Percentiles rank a stretch among this genome's conserved stretches.
These are phyloP conservation scores for Tragelaphus scriptus DNA, from an alignment of 2,113 vertebrate genomes.

Conservation along the genomic window DNA sequence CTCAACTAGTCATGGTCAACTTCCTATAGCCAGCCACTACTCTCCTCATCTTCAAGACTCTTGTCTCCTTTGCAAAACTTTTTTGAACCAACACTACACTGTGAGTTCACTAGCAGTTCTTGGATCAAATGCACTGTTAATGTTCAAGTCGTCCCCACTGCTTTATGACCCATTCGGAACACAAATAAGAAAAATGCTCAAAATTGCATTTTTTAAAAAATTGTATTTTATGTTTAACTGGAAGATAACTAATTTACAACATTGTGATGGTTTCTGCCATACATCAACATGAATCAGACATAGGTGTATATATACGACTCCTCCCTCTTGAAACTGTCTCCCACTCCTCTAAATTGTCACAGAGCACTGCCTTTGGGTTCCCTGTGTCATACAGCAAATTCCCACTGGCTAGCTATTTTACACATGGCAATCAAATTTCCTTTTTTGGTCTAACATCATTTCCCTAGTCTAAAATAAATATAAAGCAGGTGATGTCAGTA, in stretches of 20 bases:
- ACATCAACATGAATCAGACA: neutral
- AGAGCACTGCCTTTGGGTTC: neutral
- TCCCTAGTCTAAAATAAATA: neutral
- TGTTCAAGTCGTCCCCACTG: neutral
- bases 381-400: neutral
- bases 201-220: neutral
- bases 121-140: neutral
- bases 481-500: neutral
- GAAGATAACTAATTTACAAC: neutral
- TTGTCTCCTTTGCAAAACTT: neutral
- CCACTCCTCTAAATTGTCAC: neutral
- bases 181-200: neutral
- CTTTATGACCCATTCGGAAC: neutral
- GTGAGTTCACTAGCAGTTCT: neutral
- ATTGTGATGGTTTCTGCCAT: neutral
- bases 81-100: neutral
- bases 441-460: neutral
- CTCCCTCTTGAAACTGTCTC: neutral
- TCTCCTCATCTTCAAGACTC: neutral
- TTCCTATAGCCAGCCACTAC: neutral
- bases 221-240: neutral
- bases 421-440: neutral
- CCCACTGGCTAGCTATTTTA: neutral
- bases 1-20: neutral
- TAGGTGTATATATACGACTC: neutral